Base-by-base conservation (phyloP, 2,113 vertebrate species). In the Tenebrosternarchus preto region DNA sequence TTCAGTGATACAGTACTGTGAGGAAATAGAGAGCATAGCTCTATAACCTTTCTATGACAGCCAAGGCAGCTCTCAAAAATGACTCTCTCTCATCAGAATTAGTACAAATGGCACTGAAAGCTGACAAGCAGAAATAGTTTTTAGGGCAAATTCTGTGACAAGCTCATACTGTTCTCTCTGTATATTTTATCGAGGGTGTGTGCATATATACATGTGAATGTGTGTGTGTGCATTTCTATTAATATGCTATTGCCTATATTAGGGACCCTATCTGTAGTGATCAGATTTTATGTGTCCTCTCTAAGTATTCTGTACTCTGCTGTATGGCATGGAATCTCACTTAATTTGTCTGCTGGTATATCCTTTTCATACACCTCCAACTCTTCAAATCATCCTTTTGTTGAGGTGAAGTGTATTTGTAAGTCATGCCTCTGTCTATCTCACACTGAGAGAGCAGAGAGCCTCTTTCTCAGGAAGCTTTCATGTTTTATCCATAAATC, bases 401-500 rank as follows among this genome's bases (percentile, higher is more conserved):
- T 27, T 46, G 31, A 53, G 17, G 27, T 57, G 43, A 50, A 57
- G n/a, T 73, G 31, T 29, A 63, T 50, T 36, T 36, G 60, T 66
- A 2, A 56, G 24, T 36, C 17, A 27, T 77, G 27, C 57, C 67
- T 39, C 24, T 36, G 56, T 82, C 75, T 72, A 50, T 66, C n/a
- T 39, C 22, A 50, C 8, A 77, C 33, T n/a, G 31, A 43, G 12
- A 36, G 36, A 53, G 17, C 24, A 27, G 22, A 20, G 60, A 59
- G 11, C 19, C 19, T 9, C 4, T 69, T 39, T 81, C 56, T 84
- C 39, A 57, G 59, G 22, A 60, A 46, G 61, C 19, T 29, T 64
- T 85, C n/a, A 82, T 59, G 33, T 79, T 82, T 76, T 24, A 76
- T 66, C n/a, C 53, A 77, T 68, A 73, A 85, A 85, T 85, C 27